A percentile compares a stretch with the other conserved stretches of the same genome.
Conservation (phyloP, 1,140 invertebrate species). For the Calliopsis andreniformis region DNA sequence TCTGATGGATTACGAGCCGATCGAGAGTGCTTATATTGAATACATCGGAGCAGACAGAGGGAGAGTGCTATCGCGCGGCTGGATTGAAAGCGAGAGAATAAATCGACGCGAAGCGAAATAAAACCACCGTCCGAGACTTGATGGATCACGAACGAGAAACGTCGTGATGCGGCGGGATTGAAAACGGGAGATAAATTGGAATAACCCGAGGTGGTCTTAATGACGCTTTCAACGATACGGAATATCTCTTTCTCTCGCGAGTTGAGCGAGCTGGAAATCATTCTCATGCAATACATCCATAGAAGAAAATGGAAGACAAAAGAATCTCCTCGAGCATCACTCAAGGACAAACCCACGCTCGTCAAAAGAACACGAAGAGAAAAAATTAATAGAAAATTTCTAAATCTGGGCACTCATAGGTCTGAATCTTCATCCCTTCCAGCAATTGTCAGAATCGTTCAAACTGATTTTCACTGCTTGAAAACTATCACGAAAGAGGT, state of each 20-base stretch:
- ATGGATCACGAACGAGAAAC: slow-evolving; percentile 31
- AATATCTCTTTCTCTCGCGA: neutral
- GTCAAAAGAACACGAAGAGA: too few species aligned
- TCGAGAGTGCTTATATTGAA: neutral
- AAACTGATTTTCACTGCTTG: too few species aligned
- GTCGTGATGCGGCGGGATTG: slow-evolving; percentile 28
- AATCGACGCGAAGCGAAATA: slow-evolving; percentile 7
- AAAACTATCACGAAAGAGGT: too few species aligned
- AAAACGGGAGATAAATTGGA: slow-evolving; percentile 28
- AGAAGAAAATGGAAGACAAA: too few species aligned
- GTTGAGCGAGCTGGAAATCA: neutral
- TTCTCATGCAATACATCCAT: neutral
- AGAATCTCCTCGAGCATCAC: too few species aligned
- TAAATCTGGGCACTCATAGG: too few species aligned
- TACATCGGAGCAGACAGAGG: neutral
- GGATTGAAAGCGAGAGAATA: slow-evolving; percentile 33
- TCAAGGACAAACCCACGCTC: too few species aligned
- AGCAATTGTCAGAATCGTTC: too few species aligned
- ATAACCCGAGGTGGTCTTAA: neutral
- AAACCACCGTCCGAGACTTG: slow-evolving; percentile 6
- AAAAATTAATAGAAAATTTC: too few species aligned
- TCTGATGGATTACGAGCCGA: neutral
- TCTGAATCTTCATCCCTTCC: too few species aligned
- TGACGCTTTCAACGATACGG: neutral
- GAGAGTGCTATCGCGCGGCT: neutral